phyloP scores from a whole-genome alignment of 2,113 vertebrate genomes.

The Myrmecobius fasciatus region DNA sequence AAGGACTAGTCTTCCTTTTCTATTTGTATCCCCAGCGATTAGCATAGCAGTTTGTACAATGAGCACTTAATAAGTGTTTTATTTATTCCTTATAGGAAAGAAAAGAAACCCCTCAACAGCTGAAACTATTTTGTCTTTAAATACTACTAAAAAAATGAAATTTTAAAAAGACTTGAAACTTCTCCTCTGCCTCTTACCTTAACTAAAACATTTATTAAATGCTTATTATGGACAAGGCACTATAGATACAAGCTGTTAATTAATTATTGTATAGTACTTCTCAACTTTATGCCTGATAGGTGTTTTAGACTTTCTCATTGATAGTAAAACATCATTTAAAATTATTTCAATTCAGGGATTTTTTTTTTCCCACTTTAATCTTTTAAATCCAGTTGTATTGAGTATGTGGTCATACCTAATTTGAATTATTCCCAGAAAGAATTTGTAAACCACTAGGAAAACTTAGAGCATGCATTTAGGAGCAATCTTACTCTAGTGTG shows the following conservation, averaged over 20 bases:
- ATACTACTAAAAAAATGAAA: background rate
- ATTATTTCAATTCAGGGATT: background rate
- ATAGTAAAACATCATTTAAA: background rate
- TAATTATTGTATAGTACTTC: background rate
- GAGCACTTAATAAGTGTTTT: background rate
- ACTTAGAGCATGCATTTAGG: slow-evolving; percentile 8
- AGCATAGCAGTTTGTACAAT: background rate
- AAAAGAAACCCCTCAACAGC: background rate
- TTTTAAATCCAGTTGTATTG: background rate
- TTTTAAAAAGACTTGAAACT: background rate
- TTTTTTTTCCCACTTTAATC: background rate
- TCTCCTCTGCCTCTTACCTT: background rate
- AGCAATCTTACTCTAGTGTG: background rate
- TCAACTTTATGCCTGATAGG: background rate
- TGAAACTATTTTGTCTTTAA: background rate
- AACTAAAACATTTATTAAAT: background rate
- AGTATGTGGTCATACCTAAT: slow-evolving; percentile 46
- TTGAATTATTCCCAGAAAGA: slow-evolving; percentile 10
- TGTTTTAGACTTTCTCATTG: background rate
- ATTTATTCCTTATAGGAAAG: background rate
- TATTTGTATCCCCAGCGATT: background rate
- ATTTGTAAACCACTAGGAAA: background rate
- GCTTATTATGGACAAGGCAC: background rate
- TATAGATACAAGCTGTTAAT: background rate
- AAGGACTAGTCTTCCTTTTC: background rate